phyloP scores from a whole-genome alignment of 1,140 invertebrate genomes.

The Drosophila tropicalis region DNA sequence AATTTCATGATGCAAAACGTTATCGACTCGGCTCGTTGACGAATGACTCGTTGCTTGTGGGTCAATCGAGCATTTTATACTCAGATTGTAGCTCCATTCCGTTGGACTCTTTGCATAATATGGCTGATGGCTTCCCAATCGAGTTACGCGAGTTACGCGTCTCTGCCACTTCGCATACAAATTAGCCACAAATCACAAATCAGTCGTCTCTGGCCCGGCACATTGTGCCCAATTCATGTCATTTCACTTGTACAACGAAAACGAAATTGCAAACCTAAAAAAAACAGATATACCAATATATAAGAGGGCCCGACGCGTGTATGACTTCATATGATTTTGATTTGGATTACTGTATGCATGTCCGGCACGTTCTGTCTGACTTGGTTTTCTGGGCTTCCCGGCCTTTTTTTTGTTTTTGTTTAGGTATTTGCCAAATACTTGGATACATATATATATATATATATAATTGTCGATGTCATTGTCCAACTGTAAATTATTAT shows the following conservation, averaged over 20 bases:
- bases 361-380: conserved; percentile 41
- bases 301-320: conserved; percentile 31
- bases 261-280: conserved; percentile 63
- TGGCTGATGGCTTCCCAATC: conserved; percentile 65
- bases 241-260: conserved; percentile 69
- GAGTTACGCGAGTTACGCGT: conserved; percentile 58
- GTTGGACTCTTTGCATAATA: conserved; percentile 70
- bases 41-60: conserved; percentile 64
- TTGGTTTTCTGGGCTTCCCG: conserved; percentile 65
- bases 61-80: conserved; percentile 65
- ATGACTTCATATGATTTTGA: conserved; percentile 29
- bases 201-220: conserved; percentile 7
- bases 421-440: conserved; percentile 64
- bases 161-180: conserved; percentile 59
- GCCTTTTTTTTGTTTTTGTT: conserved; percentile 51
- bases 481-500: conserved; percentile 65
- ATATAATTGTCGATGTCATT: conserved; percentile 51
- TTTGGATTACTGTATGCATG: conserved; percentile 1
- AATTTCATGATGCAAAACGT: conserved; percentile 50
- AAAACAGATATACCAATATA: conserved; percentile 1
- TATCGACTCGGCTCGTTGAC: conserved; percentile 36
- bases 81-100: conserved; percentile 25
- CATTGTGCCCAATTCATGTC: conserved; percentile 61
- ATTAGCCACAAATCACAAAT: conserved; percentile 41
- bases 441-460: conserved; percentile 20